Conservation (phyloP, 2,113 vertebrate genomes). For the Nibea coibor region DNA sequence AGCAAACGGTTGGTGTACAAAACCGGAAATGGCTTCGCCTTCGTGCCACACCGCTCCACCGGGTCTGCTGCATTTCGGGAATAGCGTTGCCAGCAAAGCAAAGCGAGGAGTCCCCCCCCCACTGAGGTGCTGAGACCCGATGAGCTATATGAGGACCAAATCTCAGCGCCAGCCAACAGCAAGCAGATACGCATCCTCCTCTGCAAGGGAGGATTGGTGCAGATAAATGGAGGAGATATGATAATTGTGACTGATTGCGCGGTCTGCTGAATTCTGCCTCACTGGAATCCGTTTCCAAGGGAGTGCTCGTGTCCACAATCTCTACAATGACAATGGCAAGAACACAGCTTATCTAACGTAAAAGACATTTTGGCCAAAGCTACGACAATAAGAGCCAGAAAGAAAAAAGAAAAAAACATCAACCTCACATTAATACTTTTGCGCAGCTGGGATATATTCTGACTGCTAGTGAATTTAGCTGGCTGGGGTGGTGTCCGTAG, state of each 20-base stretch:
- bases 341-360: background rate
- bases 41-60: background rate
- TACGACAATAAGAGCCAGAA: background rate
- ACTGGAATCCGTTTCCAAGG: slow-evolving; percentile 12
- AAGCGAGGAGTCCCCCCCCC: background rate
- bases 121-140: slow-evolving; percentile 30
- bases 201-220: slow-evolving; percentile 22
- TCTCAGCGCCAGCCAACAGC: slow-evolving; percentile 21
- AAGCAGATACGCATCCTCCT: background rate
- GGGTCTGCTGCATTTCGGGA: slow-evolving; percentile 6
- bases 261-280: slow-evolving; percentile 30
- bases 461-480: background rate
- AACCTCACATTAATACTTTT: background rate
- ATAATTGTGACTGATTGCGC: slow-evolving; percentile 44
- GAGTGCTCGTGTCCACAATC: slow-evolving; percentile 23
- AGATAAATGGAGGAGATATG: slow-evolving; percentile 35
- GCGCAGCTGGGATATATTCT: background rate
- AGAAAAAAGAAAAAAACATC: background rate
- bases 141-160: slow-evolving; percentile 14
- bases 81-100: slow-evolving; percentile 8
- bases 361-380: slow-evolving; percentile 5
- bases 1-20: background rate
- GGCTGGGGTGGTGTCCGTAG: background rate
- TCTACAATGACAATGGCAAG: background rate
- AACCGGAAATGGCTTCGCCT: background rate